Conservation (phyloP, 2,113 vertebrate species). For the Cryptomyrus ogoouensis region DNA sequence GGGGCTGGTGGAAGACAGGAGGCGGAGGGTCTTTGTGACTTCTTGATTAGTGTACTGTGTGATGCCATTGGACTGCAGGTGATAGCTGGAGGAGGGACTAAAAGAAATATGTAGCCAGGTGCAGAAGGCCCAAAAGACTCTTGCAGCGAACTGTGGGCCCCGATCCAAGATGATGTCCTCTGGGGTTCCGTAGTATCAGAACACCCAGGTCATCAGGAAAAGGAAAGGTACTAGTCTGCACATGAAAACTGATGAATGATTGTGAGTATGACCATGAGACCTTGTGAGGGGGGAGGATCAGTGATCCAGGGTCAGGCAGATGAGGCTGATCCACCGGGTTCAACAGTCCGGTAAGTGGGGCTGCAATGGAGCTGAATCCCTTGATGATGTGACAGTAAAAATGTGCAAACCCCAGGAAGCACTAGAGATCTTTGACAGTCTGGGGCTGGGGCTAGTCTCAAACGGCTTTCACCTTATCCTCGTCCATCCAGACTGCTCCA, state of each 20-base stretch:
- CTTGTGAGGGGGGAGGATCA: not conserved
- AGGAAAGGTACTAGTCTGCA: not conserved
- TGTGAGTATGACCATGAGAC: not conserved
- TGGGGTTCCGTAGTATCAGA: not conserved
- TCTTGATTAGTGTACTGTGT: not conserved
- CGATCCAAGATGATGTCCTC: not conserved
- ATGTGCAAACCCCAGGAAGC: no score
- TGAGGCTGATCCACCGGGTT: not conserved
- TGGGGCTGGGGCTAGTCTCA: no score
- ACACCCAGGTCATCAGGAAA: not conserved
- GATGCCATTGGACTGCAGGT: not conserved
- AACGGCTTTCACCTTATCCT: no score
- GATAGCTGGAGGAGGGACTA: not conserved
- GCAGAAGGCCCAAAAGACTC: not conserved
- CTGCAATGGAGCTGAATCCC: no score
- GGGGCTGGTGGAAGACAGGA: no score
- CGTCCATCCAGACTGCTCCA: no score
- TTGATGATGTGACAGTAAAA: no score
- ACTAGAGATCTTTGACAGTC: not conserved
- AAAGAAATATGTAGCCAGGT: not conserved
- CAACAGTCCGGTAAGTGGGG: not conserved
- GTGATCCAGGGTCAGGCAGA: not conserved
- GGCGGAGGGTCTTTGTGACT: no score
- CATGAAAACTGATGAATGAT: no score
- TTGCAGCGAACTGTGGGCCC: not conserved